A percentile compares a stretch with the other conserved stretches of the same genome.
Evolutionary conservation across 2,797 vertebrate species (phyloP).

Genomic region (Lithobates sylvaticus): DNA sequence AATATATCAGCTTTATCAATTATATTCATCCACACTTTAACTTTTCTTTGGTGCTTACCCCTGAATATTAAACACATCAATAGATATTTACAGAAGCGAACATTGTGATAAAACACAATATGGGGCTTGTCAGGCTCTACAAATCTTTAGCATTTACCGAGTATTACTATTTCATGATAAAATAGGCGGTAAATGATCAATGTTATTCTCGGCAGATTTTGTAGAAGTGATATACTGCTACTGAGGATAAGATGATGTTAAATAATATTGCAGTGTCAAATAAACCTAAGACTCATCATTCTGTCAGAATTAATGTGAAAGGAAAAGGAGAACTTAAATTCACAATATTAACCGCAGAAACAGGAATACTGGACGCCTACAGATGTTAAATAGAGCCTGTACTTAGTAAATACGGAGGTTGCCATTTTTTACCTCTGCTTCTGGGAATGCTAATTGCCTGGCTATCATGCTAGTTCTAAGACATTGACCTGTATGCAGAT

Average conservation of each 20-base stretch:
- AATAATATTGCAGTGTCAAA: conserved; percentile 37
- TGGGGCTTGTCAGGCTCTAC: conserved; percentile 19
- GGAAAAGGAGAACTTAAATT: background rate
- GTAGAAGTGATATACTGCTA: conserved; percentile 17
- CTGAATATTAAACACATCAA: conserved; percentile 27
- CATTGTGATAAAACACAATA: conserved; percentile 15
- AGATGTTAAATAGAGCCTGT: too few relatives aligned
- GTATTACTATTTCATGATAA: conserved; percentile 28
- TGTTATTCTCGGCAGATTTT: conserved; percentile 25
- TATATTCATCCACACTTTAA: too few relatives aligned
- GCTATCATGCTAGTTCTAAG: too few relatives aligned
- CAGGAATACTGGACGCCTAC: too few relatives aligned
- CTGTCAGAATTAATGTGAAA: conserved; percentile 34
- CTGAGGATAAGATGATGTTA: conserved; percentile 20
- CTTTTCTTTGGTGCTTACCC: too few relatives aligned
- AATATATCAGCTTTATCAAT: too few relatives aligned
- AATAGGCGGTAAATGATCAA: conserved; percentile 31
- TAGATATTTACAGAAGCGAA: conserved; percentile 25
- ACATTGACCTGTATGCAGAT: too few relatives aligned
- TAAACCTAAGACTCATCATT: conserved; percentile 15
- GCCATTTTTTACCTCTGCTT: too few relatives aligned
- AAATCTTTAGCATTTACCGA: conserved; percentile 28
- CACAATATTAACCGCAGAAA: conserved; percentile 5
- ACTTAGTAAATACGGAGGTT: too few relatives aligned
- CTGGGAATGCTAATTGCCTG: too few relatives aligned